Evolutionary conservation across 2,888 invertebrate genomes (phyloP).

Genomic region (Horisme vitalbata): DNA sequence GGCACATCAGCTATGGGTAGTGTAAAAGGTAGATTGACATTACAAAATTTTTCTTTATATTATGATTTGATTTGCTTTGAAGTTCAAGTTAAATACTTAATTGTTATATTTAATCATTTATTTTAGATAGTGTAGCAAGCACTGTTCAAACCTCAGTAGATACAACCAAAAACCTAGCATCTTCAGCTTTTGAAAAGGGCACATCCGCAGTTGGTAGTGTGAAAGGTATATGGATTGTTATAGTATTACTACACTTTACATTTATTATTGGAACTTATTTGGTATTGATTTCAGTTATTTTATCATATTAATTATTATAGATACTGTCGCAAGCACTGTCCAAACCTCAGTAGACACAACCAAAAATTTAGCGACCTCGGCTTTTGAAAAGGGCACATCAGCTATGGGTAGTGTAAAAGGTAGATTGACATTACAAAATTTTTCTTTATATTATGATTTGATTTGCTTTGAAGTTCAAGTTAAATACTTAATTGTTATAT

Average conservation of each 20-base stretch:
- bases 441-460: too few species aligned
- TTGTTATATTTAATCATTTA: slow-evolving; percentile 9
- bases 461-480: background rate
- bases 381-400: slow-evolving; percentile 52
- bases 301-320: slow-evolving; percentile 38
- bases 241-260: too few species aligned
- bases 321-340: slow-evolving; percentile 51
- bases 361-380: slow-evolving; percentile 51
- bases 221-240: too few species aligned
- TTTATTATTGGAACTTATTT: too few species aligned
- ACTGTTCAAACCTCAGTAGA: slow-evolving; percentile 50
- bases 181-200: slow-evolving; percentile 46
- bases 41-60: background rate
- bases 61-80: background rate
- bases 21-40: slow-evolving; percentile 30
- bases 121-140: slow-evolving; percentile 48
- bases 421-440: background rate
- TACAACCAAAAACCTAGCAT: slow-evolving; percentile 49
- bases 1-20: slow-evolving; percentile 33
- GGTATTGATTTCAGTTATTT: too few species aligned
- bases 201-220: slow-evolving; percentile 42
- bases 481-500: background rate
- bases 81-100: slow-evolving; percentile 1
- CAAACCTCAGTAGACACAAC: slow-evolving; percentile 53
- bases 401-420: slow-evolving; percentile 42